Percentiles rank a stretch among this genome's conserved stretches.
Evolutionary conservation across 2,797 vertebrate genomes (phyloP).

Genomic region (Atherinosoma microstoma): DNA sequence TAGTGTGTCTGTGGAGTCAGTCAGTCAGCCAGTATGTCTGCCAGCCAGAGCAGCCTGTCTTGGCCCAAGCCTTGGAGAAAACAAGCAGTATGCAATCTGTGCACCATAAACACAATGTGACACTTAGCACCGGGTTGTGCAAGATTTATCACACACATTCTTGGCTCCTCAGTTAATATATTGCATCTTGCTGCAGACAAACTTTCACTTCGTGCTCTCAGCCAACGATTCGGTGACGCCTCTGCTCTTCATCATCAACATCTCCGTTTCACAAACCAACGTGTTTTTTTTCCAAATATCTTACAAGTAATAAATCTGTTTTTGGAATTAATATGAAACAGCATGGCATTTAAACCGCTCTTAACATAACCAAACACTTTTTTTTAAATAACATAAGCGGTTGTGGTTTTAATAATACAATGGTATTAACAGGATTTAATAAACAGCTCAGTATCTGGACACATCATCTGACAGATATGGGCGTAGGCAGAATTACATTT

Average conservation of each 20-base stretch:
- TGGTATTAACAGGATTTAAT: slow-evolving; percentile 46
- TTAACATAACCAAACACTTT: slow-evolving; percentile 27
- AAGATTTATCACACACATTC: slow-evolving; percentile 73
- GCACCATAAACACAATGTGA: slow-evolving; percentile 78
- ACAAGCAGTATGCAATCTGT: slow-evolving; percentile 73
- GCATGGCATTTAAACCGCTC: slow-evolving; percentile 55
- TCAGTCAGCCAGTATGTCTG: slow-evolving; percentile 40
- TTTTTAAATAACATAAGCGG: slow-evolving; percentile 13
- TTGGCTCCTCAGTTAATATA: slow-evolving; percentile 64
- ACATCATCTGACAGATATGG: slow-evolving; percentile 64
- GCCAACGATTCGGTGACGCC: slow-evolving; percentile 55
- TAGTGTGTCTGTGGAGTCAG: slow-evolving; percentile 30
- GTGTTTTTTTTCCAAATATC: slow-evolving; percentile 70
- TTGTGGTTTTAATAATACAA: slow-evolving; percentile 43
- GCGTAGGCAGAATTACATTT: not conserved
- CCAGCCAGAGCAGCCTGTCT: slow-evolving; percentile 48
- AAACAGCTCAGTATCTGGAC: slow-evolving; percentile 30
- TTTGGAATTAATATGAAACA: slow-evolving; percentile 70
- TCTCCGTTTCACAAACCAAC: slow-evolving; percentile 51
- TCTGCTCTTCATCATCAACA: slow-evolving; percentile 55
- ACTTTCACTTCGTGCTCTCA: slow-evolving; percentile 63
- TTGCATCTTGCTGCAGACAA: slow-evolving; percentile 51
- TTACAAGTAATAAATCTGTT: slow-evolving; percentile 73
- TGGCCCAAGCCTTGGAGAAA: slow-evolving; percentile 60
- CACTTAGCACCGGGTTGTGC: slow-evolving; percentile 67